phyloP scores from a whole-genome alignment of 2,113 vertebrate genomes.

The Ceratotherium simum region DNA sequence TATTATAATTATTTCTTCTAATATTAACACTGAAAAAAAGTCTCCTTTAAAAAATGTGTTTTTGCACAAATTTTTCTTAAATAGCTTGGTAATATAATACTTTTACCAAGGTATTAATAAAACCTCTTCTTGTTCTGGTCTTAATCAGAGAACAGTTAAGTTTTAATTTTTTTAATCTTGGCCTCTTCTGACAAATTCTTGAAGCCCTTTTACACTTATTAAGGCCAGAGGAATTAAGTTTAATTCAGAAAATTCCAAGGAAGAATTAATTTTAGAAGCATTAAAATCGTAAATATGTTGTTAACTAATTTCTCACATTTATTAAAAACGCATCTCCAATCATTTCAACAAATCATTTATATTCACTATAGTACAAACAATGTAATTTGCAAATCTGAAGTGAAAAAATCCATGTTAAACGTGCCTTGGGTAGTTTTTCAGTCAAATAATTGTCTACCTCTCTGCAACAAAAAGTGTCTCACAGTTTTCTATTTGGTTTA shows the following conservation, averaged over 20 bases:
- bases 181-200: slow-evolving; percentile 21
- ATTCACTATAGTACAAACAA: neutral
- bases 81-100: slow-evolving; percentile 14
- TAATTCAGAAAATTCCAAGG: slow-evolving; percentile 26
- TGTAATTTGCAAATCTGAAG: neutral
- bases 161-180: slow-evolving; percentile 53
- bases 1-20: slow-evolving; percentile 44
- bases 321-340: slow-evolving; percentile 23
- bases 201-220: neutral
- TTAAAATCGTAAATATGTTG: slow-evolving; percentile 38
- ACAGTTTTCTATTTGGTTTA: neutral
- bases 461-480: neutral
- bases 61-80: neutral
- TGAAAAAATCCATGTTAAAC: neutral
- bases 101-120: slow-evolving; percentile 16
- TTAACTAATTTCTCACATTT: slow-evolving; percentile 15
- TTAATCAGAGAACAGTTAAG: slow-evolving; percentile 34
- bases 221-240: neutral
- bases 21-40: neutral
- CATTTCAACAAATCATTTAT: slow-evolving; percentile 22
- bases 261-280: neutral
- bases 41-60: neutral
- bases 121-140: neutral
- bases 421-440: neutral
- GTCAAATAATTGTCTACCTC: neutral